phyloP scores from a whole-genome alignment of 2,797 vertebrate genomes.

The Sebastes baramenuke region DNA sequence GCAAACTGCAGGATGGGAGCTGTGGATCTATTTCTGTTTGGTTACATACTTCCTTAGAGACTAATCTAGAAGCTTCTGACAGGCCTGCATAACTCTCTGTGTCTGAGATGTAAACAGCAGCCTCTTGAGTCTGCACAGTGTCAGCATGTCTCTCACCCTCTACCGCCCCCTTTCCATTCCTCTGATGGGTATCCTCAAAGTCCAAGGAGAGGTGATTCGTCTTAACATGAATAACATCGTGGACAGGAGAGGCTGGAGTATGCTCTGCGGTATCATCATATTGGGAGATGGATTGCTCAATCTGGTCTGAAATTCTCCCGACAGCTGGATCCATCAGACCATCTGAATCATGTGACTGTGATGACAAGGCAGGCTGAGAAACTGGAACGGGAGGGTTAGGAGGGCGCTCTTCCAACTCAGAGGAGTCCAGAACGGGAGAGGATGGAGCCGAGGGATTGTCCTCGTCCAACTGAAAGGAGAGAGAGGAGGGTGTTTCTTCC shows the following conservation, averaged over 20 bases:
- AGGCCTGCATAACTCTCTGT: background rate
- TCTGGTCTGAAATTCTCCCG: background rate
- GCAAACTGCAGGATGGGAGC: background rate
- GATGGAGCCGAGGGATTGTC: background rate
- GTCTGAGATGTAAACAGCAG: constrained; percentile 17
- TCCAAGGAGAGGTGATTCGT: constrained; percentile 13
- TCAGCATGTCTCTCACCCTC: background rate
- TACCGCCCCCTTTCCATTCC: background rate
- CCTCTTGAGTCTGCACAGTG: constrained; percentile 9
- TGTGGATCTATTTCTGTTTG: constrained; percentile 26
- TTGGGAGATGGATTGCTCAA: background rate
- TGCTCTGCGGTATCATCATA: background rate
- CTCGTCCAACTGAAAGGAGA: background rate
- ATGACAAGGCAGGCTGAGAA: background rate
- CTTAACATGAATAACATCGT: constrained; percentile 15
- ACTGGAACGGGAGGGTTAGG: background rate
- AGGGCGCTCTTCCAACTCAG: background rate
- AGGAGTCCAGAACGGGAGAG: background rate
- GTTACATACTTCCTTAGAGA: constrained; percentile 3
- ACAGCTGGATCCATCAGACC: background rate
- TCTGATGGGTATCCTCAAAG: background rate
- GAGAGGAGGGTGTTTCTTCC: background rate
- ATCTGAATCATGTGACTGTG: background rate
- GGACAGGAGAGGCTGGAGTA: background rate
- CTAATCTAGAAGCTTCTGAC: background rate